These are phyloP conservation scores for Girardia tigrina DNA, from an alignment of 2,888 invertebrate species.

Conservation along the genomic window DNA sequence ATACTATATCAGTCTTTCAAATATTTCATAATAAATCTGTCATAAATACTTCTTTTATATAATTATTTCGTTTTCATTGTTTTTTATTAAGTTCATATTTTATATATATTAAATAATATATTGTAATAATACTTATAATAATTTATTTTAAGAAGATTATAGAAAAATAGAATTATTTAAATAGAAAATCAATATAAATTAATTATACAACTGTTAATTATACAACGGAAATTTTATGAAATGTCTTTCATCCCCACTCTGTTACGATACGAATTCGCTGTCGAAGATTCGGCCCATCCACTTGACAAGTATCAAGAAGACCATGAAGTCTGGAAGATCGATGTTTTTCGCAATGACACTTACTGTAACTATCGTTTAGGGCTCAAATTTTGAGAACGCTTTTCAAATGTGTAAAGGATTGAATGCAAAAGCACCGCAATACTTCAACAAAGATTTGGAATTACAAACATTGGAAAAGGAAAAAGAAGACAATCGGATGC, in stretches of 20 bases:
- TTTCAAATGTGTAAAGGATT: constrained; percentile 23
- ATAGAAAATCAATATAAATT: too few relatives aligned
- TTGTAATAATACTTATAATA: too few relatives aligned
- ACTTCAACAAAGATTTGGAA: constrained; percentile 23
- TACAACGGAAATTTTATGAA: not conserved
- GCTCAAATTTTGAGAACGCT: not conserved
- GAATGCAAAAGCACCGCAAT: not conserved
- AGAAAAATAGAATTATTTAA: not conserved
- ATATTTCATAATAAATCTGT: too few relatives aligned
- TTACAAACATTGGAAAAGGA: not conserved
- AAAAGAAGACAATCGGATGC: not conserved
- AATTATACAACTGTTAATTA: not conserved
- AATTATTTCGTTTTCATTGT: too few relatives aligned
- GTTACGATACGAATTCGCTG: not conserved
- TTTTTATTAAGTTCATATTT: too few relatives aligned
- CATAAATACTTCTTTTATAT: too few relatives aligned
- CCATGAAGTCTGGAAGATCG: not conserved
- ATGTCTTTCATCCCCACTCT: not conserved
- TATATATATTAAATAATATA: too few relatives aligned
- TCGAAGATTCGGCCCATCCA: not conserved
- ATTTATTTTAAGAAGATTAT: too few relatives aligned
- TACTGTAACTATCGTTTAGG: not conserved
- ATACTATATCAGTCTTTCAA: too few relatives aligned
- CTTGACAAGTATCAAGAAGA: constrained; percentile 5
- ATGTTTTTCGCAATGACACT: not conserved